Percentiles rank a stretch among this genome's conserved stretches.
These are phyloP conservation scores for Ornithoptera alexandrae DNA, from an alignment of 2,888 invertebrate genomes.

Conservation along the genomic window DNA sequence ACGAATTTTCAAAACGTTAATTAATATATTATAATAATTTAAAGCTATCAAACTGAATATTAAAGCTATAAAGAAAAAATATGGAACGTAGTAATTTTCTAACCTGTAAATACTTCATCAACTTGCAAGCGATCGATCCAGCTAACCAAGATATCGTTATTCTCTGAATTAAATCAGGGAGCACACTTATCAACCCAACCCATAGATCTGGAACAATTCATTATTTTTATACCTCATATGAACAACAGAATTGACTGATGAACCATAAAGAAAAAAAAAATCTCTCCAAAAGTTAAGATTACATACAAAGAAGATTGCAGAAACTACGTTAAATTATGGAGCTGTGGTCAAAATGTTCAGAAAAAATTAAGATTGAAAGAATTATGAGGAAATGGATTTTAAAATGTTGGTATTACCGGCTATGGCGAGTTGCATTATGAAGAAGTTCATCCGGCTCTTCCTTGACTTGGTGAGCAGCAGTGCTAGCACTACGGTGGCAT, in stretches of 20 bases:
- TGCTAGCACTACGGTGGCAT: slow-evolving; percentile 91
- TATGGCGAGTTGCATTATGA: slow-evolving; percentile 94
- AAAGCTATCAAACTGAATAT: too few species aligned
- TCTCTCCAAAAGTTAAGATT: too few species aligned
- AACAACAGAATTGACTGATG: too few species aligned
- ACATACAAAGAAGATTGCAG: too few species aligned
- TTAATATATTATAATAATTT: too few species aligned
- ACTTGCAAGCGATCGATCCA: slow-evolving; percentile 92
- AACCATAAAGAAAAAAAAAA: too few species aligned
- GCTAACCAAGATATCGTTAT: slow-evolving; percentile 94
- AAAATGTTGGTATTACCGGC: slow-evolving; percentile 83
- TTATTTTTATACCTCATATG: neutral
- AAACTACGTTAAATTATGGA: too few species aligned
- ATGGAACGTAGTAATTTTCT: neutral
- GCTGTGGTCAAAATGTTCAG: too few species aligned
- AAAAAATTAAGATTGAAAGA: too few species aligned
- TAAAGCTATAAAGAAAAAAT: too few species aligned
- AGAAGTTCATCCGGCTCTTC: slow-evolving; percentile 96
- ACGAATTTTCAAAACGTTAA: too few species aligned
- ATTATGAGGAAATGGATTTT: too few species aligned
- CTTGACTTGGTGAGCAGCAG: slow-evolving; percentile 89
- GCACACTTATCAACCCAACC: slow-evolving; percentile 92
- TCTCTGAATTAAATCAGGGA: slow-evolving; percentile 93
- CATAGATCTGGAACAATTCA: slow-evolving; percentile 85
- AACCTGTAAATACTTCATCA: slow-evolving; percentile 91